A percentile compares a stretch with the other conserved stretches of the same genome.
These are phyloP conservation scores for Limnodromus scolopaceus DNA, from an alignment of 2,797 vertebrate species.

Conservation along the genomic window DNA sequence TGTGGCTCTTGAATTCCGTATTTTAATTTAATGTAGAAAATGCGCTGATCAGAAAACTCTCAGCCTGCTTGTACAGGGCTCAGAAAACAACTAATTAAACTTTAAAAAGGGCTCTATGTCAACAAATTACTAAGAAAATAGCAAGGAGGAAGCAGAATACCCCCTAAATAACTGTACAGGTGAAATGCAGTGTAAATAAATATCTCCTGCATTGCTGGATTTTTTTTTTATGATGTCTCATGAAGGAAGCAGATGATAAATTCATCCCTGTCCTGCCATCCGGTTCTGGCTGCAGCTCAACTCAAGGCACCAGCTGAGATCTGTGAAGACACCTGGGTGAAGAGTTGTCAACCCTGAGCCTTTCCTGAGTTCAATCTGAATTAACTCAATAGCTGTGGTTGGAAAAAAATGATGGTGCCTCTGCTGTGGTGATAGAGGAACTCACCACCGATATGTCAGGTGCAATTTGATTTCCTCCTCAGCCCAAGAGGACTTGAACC, in stretches of 20 bases:
- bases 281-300: neutral
- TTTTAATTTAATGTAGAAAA: neutral
- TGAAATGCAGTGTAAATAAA: neutral
- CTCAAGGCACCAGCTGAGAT: neutral
- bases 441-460: neutral
- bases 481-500: neutral
- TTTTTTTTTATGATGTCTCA: neutral
- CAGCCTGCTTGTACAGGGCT: neutral
- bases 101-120: neutral
- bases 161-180: neutral
- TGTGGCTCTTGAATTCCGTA: neutral
- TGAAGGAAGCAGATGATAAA: neutral
- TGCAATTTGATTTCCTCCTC: neutral
- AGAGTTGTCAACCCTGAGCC: rapidly evolving
- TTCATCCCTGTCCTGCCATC: neutral
- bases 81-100: neutral
- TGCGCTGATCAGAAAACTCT: neutral
- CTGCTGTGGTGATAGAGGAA: neutral
- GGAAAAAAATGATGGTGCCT: neutral
- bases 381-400: neutral
- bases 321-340: neutral
- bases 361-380: neutral
- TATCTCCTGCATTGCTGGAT: neutral
- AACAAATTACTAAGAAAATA: neutral
- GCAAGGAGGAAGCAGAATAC: neutral